Base-by-base conservation (phyloP, 1,140 invertebrate genomes). In the Drosophila tristis region DNA sequence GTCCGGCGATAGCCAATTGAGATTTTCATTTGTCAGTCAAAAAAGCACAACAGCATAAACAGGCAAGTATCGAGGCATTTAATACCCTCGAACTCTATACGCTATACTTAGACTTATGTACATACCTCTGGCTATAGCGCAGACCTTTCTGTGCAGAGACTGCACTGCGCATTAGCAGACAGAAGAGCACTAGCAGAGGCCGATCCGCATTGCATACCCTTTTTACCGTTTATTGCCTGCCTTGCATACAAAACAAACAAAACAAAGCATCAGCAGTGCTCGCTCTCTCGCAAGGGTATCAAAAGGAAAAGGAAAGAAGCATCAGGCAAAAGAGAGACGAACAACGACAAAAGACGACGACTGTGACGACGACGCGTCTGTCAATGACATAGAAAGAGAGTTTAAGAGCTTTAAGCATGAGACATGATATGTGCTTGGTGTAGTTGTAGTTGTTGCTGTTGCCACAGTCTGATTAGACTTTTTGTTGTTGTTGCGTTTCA, bases 331-430 rank as follows among this genome's bases (percentile, higher is more conserved):
- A 42, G 51, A 73, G 49, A 65, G 54, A 23, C 48, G 44, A 61
- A 70, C 63, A 73, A 51, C 61, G 55, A 47, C 63, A 25, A 68
- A 73, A 50, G 47, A 63, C 59, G 42, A 62, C 23, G 23, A 56
- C 23, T 11, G 13, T 35, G 11, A 70, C 72, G 56, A 70, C 75
- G 67, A 80, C 77, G 60, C 78, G 78, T 87, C 78, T 79, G 78
- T 82, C 84, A 87, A 89, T 87, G 84, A 89, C 82, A 87, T 66
- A 87, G 82, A 87, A 89, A 87, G 82, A 84, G 82, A 87, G 81
- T 86, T 87, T 84, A 57, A 78, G 58, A 42, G 50, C 58, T 58
- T 13, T 15, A 56, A 56, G 51, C 31, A 65, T 48, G 64, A 72
- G 68, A 39, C 82, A 87, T 86, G 81, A 85, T 86, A 74, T 85